Evolutionary conservation across 2,113 vertebrate genomes (phyloP), one percentile per base, ranked within the genome.

Genomic region (Sebastes fasciatus): DNA sequence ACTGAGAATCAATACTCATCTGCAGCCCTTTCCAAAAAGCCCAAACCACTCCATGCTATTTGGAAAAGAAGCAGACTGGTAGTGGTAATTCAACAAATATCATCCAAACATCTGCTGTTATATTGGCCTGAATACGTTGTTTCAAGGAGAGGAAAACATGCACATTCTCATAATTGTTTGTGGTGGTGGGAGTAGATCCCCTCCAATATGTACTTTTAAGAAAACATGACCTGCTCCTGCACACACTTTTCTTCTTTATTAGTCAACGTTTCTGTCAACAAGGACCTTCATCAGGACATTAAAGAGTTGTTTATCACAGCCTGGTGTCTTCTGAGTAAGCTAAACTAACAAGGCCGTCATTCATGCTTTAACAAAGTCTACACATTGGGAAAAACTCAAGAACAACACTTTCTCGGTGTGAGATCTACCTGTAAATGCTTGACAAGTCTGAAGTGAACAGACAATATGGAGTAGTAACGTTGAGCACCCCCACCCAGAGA

Each of bases 381-480:
- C 17, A 42, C 54, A 0, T 11, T 11, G 48, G 48, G 8, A 1
- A 21, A 51, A 68, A 51, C 14, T 34, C 1, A 1, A 54, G 5
- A 60, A 55, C 6, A 13, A 6, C 1, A 17, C 2, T 19, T 8
- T 14, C 7, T 13, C 14, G 8, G 75, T 66, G 48, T 42, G 12
- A 19, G 58, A 55, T 43, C 12, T 26, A 17, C 42, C 42, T 17
- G 16, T 34, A 62, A 82, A 58, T n/a, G 23, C 43, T 40, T 63
- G 58, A 77, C 60, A 77, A 61, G 42, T 49, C 19, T 23, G 43
- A 63, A 77, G 71, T 54, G 21, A 43, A 48, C 61, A 73, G 74
- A 91, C 74, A 86, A 87, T 63, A 84, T 85, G 89, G 87, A 85
- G 64, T 14, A 54, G 49, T 43, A 23, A 62, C 26, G 48, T 21